Conservation (phyloP, 2,113 vertebrate species). For the Trichechus manatus region DNA sequence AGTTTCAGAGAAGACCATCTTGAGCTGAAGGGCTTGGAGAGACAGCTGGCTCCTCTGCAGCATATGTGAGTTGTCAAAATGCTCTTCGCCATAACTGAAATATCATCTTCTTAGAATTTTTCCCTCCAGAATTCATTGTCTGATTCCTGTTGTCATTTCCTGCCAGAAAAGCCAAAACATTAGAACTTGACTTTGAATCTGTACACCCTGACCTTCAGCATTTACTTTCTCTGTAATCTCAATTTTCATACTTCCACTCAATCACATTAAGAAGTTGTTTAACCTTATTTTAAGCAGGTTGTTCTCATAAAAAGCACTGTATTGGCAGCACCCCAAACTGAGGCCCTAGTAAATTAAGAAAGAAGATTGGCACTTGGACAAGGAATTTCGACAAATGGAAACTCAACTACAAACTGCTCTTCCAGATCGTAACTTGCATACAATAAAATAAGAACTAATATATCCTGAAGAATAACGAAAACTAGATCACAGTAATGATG, state of each 20-base stretch:
- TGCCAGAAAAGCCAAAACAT: neutral
- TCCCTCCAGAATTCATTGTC: neutral
- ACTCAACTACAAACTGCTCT: constrained; percentile 17
- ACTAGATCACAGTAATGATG: constrained; percentile 41
- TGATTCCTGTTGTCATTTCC: constrained; percentile 7
- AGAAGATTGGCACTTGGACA: neutral
- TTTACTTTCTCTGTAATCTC: constrained; percentile 22
- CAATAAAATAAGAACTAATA: neutral
- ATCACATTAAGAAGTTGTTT: neutral
- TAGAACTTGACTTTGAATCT: neutral
- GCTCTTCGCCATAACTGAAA: neutral
- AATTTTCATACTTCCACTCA: constrained; percentile 26
- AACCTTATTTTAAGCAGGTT: neutral
- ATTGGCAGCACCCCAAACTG: neutral
- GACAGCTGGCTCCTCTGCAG: neutral
- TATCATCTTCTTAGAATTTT: neutral
- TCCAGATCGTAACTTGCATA: constrained; percentile 18
- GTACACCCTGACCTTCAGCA: neutral
- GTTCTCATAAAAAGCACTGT: neutral
- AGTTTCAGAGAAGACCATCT: neutral
- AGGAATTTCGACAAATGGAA: constrained; percentile 38
- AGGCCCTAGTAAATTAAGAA: neutral
- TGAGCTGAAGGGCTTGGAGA: neutral
- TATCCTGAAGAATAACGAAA: neutral
- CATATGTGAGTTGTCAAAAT: neutral